A percentile compares a stretch with the other conserved stretches of the same genome.
Conservation (phyloP, 2,888 invertebrate genomes). For the Agapostemon virescens region DNA sequence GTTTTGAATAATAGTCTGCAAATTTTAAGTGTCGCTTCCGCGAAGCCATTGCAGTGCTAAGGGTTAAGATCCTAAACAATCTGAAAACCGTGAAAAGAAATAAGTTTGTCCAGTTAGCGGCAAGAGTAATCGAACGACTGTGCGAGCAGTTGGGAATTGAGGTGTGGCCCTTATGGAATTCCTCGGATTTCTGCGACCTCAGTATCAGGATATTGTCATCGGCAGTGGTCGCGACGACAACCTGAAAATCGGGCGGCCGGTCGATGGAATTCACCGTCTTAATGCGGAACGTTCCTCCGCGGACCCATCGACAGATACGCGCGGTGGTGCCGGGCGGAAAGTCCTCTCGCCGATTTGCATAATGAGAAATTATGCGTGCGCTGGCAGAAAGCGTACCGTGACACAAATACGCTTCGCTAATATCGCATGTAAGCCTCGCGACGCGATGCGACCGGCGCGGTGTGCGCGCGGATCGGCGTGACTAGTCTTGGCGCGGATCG, state of each 20-base stretch:
- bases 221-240: slow-evolving; percentile 11
- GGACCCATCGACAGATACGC: slow-evolving; percentile 40
- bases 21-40: too few species aligned
- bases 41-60: too few species aligned
- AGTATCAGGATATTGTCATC: slow-evolving; percentile 37
- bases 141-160: slow-evolving; percentile 18
- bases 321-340: slow-evolving; percentile 37
- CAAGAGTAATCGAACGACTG: background rate
- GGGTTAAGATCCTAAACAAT: too few species aligned
- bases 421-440: background rate
- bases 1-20: too few species aligned
- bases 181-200: slow-evolving; percentile 24
- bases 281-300: slow-evolving; percentile 36
- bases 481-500: background rate
- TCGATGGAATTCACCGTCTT: slow-evolving; percentile 47
- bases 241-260: slow-evolving; percentile 45
- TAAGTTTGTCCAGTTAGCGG: background rate
- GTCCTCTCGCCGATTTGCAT: slow-evolving; percentile 67
- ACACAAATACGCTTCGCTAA: slow-evolving; percentile 24
- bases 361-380: slow-evolving; percentile 72
- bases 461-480: background rate
- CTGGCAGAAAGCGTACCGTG: slow-evolving; percentile 56
- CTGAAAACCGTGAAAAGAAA: background rate
- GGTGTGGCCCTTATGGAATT: slow-evolving; percentile 27
- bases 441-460: background rate